These are phyloP conservation scores for Calvadosia cruxmelitensis DNA, from an alignment of 30 jellyfish, hydroid and myxozoan species.

Conservation along the genomic window DNA sequence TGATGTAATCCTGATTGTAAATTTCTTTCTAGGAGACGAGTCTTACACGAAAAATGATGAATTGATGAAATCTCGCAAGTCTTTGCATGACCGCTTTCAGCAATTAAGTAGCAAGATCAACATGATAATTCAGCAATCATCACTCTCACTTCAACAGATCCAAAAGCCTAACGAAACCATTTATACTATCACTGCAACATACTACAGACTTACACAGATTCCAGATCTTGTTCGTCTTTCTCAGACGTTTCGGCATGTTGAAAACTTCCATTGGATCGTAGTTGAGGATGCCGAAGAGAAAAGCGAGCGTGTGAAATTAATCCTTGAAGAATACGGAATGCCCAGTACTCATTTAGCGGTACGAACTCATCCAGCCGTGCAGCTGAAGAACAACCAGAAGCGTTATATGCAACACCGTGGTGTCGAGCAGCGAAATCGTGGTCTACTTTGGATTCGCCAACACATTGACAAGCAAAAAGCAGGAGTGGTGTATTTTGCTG, in stretches of 20 bases:
- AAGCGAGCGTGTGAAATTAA: constrained; percentile 16
- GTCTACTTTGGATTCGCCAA: constrained; percentile 51
- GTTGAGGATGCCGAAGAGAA: constrained; percentile 51
- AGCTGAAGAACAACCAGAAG: constrained; percentile 27
- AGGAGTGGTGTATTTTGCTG: constrained; percentile 84
- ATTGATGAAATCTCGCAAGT: neutral
- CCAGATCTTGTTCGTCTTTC: constrained; percentile 56
- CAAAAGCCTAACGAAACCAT: constrained; percentile 1
- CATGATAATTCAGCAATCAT: neutral
- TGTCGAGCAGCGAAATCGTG: constrained; percentile 72
- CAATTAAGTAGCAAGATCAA: neutral
- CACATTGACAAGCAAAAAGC: constrained; percentile 10
- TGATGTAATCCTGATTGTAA: no score
- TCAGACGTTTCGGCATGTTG: constrained; percentile 50
- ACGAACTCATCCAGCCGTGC: constrained; percentile 22
- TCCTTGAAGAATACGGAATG: constrained; percentile 10
- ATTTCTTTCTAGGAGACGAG: neutral
- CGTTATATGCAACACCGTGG: constrained; percentile 70
- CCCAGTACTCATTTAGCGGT: constrained; percentile 33
- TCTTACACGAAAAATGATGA: neutral
- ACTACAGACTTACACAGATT: constrained; percentile 54
- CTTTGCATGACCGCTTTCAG: neutral
- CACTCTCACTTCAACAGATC: neutral
- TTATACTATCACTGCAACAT: constrained; percentile 65
- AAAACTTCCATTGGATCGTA: constrained; percentile 57